phyloP scores from a whole-genome alignment of 2,113 vertebrate genomes.

The Prolemur simus region DNA sequence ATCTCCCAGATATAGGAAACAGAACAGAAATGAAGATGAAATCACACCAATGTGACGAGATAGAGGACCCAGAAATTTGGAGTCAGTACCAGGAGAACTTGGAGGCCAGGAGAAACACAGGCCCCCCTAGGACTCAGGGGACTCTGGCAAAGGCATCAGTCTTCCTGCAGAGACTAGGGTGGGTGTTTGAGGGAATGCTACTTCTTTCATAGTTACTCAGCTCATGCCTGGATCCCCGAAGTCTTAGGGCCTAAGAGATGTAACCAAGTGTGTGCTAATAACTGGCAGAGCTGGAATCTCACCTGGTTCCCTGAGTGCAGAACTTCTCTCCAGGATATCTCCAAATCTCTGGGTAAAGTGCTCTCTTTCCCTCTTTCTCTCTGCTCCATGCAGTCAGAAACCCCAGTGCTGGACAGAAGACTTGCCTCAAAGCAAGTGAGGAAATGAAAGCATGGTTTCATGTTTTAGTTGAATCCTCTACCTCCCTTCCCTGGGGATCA shows the following conservation, averaged over 20 bases:
- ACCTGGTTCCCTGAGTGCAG: too few species aligned
- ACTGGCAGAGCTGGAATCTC: background rate
- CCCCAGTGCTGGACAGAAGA: background rate
- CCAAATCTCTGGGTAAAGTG: background rate
- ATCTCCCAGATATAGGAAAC: background rate
- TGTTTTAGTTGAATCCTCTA: background rate
- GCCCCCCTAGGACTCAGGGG: background rate
- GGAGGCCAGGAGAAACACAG: background rate
- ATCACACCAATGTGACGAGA: background rate
- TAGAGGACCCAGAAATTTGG: background rate
- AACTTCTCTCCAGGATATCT: background rate
- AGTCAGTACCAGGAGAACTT: background rate
- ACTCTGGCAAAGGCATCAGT: rapidly evolving
- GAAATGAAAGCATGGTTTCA: background rate
- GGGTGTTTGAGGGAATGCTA: background rate
- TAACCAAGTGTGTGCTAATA: background rate
- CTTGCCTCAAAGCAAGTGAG: background rate
- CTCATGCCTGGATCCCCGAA: too few species aligned
- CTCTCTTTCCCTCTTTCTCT: background rate
- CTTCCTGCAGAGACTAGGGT: background rate
- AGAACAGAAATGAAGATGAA: background rate
- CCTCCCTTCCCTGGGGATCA: background rate
- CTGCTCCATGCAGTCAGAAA: background rate
- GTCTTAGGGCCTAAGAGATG: too few species aligned
- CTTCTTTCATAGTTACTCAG: background rate